A percentile compares a stretch with the other conserved stretches of the same genome.
phyloP scores from a whole-genome alignment of 2,797 vertebrate species.

The Ceryle rudis region DNA sequence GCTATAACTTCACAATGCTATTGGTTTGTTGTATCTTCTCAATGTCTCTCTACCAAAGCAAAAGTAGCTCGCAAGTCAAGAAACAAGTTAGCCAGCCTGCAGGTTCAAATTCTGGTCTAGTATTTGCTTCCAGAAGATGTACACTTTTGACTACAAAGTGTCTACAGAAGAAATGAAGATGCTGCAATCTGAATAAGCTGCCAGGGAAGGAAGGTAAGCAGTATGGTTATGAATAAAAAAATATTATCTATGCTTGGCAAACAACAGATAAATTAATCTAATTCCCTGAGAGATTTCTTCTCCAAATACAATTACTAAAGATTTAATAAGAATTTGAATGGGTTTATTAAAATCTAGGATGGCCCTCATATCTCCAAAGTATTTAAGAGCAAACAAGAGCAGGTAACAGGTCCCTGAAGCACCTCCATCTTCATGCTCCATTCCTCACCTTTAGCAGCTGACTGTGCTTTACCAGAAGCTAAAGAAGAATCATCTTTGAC shows the following conservation, averaged over 20 bases:
- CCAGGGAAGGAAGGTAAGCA: not conserved
- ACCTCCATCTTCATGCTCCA: not conserved
- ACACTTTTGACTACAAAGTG: not conserved
- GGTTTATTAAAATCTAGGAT: conserved; percentile 6
- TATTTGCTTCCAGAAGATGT: not conserved
- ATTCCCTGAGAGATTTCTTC: not conserved
- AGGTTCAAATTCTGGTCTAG: not conserved
- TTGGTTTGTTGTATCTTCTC: not conserved
- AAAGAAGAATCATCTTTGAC: not conserved
- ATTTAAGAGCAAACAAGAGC: not conserved
- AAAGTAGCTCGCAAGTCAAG: not conserved
- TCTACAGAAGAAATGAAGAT: not conserved
- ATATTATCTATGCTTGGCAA: not conserved
- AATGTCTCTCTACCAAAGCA: not conserved
- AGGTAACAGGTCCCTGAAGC: not conserved
- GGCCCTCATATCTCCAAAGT: not conserved
- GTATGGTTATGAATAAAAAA: not conserved
- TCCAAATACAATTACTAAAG: not conserved
- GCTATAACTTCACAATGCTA: not conserved
- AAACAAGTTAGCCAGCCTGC: not conserved
- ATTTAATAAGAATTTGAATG: not conserved
- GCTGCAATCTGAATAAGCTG: not conserved
- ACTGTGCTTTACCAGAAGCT: not conserved
- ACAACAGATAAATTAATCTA: conserved; percentile 9
- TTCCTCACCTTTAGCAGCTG: not conserved